Evolutionary conservation across 2,113 vertebrate species (phyloP), one percentile per base, ranked within the genome.

Genomic region (Pollachius pollachius): DNA sequence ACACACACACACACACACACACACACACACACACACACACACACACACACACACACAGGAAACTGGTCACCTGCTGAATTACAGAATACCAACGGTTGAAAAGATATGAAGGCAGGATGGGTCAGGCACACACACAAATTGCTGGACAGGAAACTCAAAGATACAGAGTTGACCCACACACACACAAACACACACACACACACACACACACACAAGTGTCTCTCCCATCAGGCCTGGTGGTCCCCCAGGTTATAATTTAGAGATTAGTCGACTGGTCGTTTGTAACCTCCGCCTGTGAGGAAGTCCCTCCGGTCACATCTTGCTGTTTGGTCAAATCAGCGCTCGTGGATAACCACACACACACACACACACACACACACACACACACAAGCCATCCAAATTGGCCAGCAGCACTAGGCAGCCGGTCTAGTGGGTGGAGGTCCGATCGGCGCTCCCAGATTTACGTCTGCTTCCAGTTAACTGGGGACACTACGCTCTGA

Each of bases 371-470:
- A 48, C 54, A 69, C 1, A 62, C 25, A 72, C 17, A 23, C 21
- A 65, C 56, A 66, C n/a, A 48, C 57, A 76, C 62, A 70, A 11
- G 15, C 30, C 3, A 52, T 73, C 64, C 65, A 76, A 76, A 79
- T 19, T 69, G 67, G 7, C 25, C 52, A 67, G 65, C 64, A 79
- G 68, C 65, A 71, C 68, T 34, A 57, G 16, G 41, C 67, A 69
- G 67, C 12, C 60, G 59, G 4, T 18, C 2, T 27, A 23, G 6
- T 21, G 56, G 9, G 5, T 61, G 70, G 68, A 58, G 67, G 60
- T 62, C 68, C 68, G 27, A 67, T 76, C 61, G 58, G 65, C 66
- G 62, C 75, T 74, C 16, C 75, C 74, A 78, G 68, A 82, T 78
- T 76, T 67, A 78, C 68, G 37, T 12, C 59, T 67, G 65, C 34